Base-by-base conservation (phyloP, 2,113 vertebrate species). In the Coturnix japonica region DNA sequence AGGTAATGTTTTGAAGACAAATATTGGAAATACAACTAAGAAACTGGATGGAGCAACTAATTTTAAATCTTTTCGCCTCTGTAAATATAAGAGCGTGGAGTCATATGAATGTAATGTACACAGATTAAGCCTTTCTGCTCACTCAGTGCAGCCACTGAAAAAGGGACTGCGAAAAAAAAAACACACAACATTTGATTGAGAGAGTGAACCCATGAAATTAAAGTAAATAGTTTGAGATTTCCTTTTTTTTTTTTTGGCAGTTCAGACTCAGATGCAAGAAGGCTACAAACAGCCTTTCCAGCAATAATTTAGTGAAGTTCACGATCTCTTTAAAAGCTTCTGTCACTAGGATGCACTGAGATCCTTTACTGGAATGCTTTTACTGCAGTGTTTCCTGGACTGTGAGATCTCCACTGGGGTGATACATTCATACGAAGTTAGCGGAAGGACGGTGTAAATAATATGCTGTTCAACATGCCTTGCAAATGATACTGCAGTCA, bases 1-100 rank as follows among this genome's bases (percentile, higher is more conserved):
- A 85, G 35, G 44, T 33, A 94, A 89, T 61, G 13, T 35, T 81
- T 26, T 71, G 28, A 92, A 90, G 94, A 93, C 85, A 93, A 92
- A 87, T 92, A 90, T 59, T 91, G 72, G 39, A 83, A 95, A 91
- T 18, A 39, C 7, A 94, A 60, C 44, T 53, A 80, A 41, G 35
- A 91, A 93, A 35, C 17, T 61, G 44, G 10, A 91, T 64, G n/a
- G 6, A 22, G 5, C 20, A 72, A 39, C 25, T 53, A 65, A 80
- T 77, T 96, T 93, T 33, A 78, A 90, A 80, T 88, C 7, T 59
- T 90, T 82, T 91, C 53, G 79, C 30, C 28, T 87, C 33, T 65
- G 53, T 5, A 91, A 93, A 91, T 37, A 80, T 21, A 51, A 94
- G 83, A 93, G 51, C 39, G 87, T 85, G 57, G 53, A 91, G 6